These are phyloP conservation scores for Penaeus indicus DNA, from an alignment of 1,140 invertebrate species.

Conservation along the genomic window DNA sequence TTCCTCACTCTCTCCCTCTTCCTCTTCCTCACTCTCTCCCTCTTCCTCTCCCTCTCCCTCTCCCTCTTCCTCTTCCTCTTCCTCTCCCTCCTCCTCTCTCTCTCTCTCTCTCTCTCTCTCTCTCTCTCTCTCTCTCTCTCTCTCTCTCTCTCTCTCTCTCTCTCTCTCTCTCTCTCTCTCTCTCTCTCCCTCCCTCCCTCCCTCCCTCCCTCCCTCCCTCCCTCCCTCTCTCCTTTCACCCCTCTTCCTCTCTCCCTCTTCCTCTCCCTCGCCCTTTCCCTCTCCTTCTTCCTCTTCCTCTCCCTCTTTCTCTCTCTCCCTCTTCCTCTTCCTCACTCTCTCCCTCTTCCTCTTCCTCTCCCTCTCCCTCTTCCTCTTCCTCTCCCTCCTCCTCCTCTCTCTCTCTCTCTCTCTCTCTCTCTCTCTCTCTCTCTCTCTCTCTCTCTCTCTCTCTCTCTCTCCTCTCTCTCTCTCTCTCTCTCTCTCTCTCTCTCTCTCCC, in stretches of 20 bases:
- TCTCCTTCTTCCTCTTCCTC: too few species aligned
- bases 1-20: background rate
- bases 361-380: background rate
- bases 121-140: too few species aligned
- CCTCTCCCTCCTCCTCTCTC: background rate
- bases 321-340: too few species aligned
- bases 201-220: background rate
- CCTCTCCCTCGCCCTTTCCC: too few species aligned
- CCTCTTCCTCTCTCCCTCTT: too few species aligned
- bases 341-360: background rate
- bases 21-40: background rate
- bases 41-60: background rate
- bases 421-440: background rate
- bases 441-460: too few species aligned
- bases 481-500: too few species aligned
- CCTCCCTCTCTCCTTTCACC: too few species aligned
- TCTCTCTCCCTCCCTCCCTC: too few species aligned
- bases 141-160: background rate
- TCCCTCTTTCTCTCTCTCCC: too few species aligned
- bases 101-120: background rate
- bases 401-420: background rate
- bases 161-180: background rate
- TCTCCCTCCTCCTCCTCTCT: background rate
- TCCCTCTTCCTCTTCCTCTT: background rate
- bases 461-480: too few species aligned